Evolutionary conservation across 2,888 invertebrate genomes (phyloP).

Genomic region (Erynnis tages): DNA sequence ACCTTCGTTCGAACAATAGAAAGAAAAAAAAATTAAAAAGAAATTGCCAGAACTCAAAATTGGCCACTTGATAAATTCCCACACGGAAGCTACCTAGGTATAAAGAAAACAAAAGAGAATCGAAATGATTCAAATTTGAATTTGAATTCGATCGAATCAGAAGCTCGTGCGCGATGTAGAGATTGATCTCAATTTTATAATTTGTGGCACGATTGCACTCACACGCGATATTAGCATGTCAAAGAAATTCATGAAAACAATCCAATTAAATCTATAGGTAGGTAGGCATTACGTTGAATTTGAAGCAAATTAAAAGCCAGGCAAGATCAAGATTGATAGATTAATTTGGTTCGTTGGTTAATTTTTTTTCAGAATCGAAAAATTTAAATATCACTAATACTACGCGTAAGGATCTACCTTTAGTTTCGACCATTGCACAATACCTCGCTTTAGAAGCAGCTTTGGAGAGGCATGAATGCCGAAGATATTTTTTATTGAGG

Average conservation of each 20-base stretch:
- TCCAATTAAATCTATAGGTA: neutral
- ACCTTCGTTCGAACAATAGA: no score
- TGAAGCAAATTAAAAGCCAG: no score
- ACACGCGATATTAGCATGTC: constrained; percentile 18
- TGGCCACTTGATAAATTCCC: constrained; percentile 46
- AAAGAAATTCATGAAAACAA: constrained; percentile 1
- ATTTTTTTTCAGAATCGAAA: no score
- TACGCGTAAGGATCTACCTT: no score
- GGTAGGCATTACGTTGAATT: neutral
- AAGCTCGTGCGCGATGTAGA: constrained; percentile 37
- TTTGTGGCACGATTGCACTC: constrained; percentile 19
- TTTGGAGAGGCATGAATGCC: no score
- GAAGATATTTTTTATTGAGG: no score
- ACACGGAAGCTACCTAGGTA: constrained; percentile 73
- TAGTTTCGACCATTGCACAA: no score
- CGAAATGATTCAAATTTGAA: constrained; percentile 35
- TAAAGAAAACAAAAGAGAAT: constrained; percentile 31
- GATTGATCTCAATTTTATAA: constrained; percentile 37
- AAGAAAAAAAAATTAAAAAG: neutral
- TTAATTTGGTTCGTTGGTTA: no score
- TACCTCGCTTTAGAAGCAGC: no score
- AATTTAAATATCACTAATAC: no score
- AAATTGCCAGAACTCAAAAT: constrained; percentile 8
- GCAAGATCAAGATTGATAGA: no score
- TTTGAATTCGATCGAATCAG: constrained; percentile 34